Percentiles rank a stretch among this genome's conserved stretches.
Conservation (phyloP, 1,140 invertebrate species). For the Cyclina sinensis region DNA sequence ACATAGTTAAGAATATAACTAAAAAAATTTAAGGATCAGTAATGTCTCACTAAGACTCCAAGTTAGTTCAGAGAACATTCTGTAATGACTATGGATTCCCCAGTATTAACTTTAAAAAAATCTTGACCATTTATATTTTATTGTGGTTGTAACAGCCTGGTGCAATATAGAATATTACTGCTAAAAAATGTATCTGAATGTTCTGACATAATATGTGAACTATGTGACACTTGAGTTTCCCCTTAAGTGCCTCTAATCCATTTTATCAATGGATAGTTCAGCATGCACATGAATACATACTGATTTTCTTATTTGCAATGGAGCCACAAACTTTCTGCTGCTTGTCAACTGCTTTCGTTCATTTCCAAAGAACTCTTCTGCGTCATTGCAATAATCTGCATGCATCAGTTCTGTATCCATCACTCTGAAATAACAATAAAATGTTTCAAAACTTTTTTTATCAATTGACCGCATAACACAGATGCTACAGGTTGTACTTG, state of each 20-base stretch:
- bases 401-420: slow-evolving; percentile 60
- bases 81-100: no score
- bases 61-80: no score
- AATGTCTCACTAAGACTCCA: no score
- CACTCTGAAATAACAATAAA: slow-evolving; percentile 7
- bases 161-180: no score
- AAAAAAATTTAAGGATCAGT: no score
- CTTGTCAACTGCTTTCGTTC: slow-evolving; percentile 54
- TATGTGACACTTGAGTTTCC: slow-evolving; percentile 8
- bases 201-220: no score
- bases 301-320: slow-evolving; percentile 54
- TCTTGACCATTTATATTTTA: no score
- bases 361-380: slow-evolving; percentile 56
- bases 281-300: slow-evolving; percentile 52
- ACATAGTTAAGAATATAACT: no score
- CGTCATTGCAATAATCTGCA: slow-evolving; percentile 47
- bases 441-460: neutral
- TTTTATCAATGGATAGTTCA: slow-evolving; percentile 41
- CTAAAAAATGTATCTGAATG: no score
- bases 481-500: neutral
- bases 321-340: slow-evolving; percentile 42
- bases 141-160: no score
- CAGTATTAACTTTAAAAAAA: no score
- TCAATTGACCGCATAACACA: slow-evolving; percentile 4
- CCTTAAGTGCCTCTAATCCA: neutral